Conservation (phyloP, 2,797 vertebrate species). For the Eutrigla gurnardus region DNA sequence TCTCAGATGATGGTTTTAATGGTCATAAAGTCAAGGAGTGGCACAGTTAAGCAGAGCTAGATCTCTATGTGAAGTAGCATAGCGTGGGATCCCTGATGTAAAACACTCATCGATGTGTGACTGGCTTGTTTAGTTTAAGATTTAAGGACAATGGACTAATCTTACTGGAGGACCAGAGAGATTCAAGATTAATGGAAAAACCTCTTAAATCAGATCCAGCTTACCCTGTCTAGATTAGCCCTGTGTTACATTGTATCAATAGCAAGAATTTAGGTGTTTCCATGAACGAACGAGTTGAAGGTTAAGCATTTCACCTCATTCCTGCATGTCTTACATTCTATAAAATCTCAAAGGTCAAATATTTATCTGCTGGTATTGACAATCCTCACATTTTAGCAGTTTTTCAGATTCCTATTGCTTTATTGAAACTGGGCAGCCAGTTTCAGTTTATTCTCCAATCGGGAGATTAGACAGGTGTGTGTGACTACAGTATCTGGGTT, state of each 20-base stretch:
- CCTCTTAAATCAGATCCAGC: conserved; percentile 47
- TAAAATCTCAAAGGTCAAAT: not conserved
- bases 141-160: conserved; percentile 39
- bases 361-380: conserved; percentile 28
- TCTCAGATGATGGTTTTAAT: not conserved
- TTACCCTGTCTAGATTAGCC: conserved; percentile 20
- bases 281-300: conserved; percentile 8
- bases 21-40: conserved; percentile 31
- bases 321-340: conserved; percentile 23
- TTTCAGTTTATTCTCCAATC: conserved; percentile 25
- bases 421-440: conserved; percentile 14
- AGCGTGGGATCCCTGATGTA: conserved; percentile 1
- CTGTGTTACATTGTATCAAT: conserved; percentile 7
- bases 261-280: not conserved
- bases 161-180: conserved; percentile 43
- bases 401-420: conserved; percentile 14
- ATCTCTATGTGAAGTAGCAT: not conserved
- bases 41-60: not conserved
- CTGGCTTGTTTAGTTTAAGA: conserved; percentile 36
- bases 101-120: conserved; percentile 40
- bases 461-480: conserved; percentile 22
- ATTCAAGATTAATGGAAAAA: conserved; percentile 61
- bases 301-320: conserved; percentile 29
- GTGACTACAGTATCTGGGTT: not conserved
- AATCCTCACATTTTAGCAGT: conserved; percentile 3